Conservation (phyloP, 1,140 invertebrate genomes). For the Trachymyrmex cornetzi region DNA sequence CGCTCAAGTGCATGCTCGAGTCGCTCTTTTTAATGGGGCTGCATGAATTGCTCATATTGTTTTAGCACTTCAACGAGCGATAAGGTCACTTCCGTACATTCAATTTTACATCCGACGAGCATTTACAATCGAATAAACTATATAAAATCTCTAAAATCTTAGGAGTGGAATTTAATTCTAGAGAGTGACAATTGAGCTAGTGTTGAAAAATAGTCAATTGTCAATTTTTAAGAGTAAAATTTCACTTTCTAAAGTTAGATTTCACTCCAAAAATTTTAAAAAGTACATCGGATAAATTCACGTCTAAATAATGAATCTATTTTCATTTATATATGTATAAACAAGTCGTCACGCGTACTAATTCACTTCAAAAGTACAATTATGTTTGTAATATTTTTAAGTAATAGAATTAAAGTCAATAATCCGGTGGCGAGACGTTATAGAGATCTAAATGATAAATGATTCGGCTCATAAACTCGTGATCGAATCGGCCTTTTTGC, state of each 20-base stretch:
- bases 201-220: no score
- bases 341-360: background rate
- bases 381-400: background rate
- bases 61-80: background rate
- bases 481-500: background rate
- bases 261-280: background rate
- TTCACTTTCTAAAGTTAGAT: no score
- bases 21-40: background rate
- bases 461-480: background rate
- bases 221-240: no score
- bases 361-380: background rate
- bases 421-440: background rate
- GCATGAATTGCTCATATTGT: slow-evolving; percentile 2
- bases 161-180: no score
- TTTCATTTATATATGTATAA: background rate
- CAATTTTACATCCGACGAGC: background rate
- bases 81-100: background rate
- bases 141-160: no score
- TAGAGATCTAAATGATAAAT: background rate
- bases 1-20: background rate
- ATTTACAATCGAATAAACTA: background rate
- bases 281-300: background rate
- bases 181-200: no score
- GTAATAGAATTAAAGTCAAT: background rate
- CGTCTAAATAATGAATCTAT: background rate